Conservation (phyloP, 2,797 vertebrate species). For the Champsocephalus gunnari region DNA sequence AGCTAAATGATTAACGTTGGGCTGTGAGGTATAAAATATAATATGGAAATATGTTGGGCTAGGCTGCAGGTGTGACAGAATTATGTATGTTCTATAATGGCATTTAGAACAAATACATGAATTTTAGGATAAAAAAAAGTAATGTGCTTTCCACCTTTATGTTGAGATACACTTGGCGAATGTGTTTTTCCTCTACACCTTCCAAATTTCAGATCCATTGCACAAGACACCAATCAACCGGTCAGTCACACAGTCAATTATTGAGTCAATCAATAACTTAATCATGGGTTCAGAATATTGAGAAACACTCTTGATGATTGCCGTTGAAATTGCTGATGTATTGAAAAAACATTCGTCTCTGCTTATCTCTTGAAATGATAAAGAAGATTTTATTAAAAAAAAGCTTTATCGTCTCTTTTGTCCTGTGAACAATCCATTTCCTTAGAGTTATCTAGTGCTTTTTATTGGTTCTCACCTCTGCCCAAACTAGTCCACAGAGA, state of each 20-base stretch:
- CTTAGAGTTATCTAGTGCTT: constrained; percentile 10
- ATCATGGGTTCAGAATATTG: constrained; percentile 11
- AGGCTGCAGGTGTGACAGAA: constrained; percentile 20
- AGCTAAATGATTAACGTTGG: constrained; percentile 21
- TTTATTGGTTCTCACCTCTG: constrained; percentile 50
- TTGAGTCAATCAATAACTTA: constrained; percentile 5
- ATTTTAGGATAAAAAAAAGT: background rate
- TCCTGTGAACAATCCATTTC: constrained; percentile 29
- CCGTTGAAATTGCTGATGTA: background rate
- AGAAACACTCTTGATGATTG: background rate
- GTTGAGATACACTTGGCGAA: constrained; percentile 7
- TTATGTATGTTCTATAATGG: constrained; percentile 20
- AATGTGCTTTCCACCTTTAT: background rate
- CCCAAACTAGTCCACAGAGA: constrained; percentile 28
- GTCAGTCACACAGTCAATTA: background rate
- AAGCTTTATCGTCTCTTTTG: background rate
- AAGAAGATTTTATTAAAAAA: background rate
- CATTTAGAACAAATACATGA: constrained; percentile 11
- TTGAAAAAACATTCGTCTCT: background rate
- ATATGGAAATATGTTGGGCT: constrained; percentile 17
- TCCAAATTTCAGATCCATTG: constrained; percentile 5
- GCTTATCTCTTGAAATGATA: constrained; percentile 9
- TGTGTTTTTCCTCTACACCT: background rate
- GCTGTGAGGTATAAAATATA: constrained; percentile 24
- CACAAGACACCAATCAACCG: background rate